Evolutionary conservation across 2,888 invertebrate genomes (phyloP).

Genomic region (Nomada goodeniana): DNA sequence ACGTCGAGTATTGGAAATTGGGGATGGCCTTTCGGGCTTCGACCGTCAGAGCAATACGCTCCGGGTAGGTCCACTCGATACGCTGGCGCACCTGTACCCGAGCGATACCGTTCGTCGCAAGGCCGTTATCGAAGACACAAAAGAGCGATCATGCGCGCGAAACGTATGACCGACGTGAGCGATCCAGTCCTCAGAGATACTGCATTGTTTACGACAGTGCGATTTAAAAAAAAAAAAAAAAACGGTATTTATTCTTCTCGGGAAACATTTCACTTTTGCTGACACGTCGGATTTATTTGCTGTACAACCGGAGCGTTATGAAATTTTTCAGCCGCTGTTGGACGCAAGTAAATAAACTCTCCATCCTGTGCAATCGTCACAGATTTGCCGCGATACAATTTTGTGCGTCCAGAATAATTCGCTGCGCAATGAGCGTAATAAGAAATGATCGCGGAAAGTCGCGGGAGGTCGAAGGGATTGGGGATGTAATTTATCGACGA

Average conservation of each 20-base stretch:
- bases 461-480: no score
- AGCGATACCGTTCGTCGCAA: background rate
- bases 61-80: constrained; percentile 3
- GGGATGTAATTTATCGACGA: no score
- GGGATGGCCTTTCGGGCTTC: no score
- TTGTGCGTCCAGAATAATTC: background rate
- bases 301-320: background rate
- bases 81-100: background rate
- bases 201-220: background rate
- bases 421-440: no score
- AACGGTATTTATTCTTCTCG: background rate
- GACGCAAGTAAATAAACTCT: background rate
- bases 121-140: constrained; percentile 30
- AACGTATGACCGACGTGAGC: background rate
- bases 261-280: background rate
- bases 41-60: background rate
- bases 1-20: no score
- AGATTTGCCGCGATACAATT: background rate
- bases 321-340: background rate
- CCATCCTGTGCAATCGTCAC: background rate
- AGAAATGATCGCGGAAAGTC: no score
- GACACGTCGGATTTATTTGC: background rate
- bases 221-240: background rate
- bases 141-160: constrained; percentile 14
- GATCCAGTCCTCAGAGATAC: constrained; percentile 2